These are phyloP conservation scores for Lasioglossum malachurum DNA, from an alignment of 2,888 invertebrate species.

Conservation along the genomic window DNA sequence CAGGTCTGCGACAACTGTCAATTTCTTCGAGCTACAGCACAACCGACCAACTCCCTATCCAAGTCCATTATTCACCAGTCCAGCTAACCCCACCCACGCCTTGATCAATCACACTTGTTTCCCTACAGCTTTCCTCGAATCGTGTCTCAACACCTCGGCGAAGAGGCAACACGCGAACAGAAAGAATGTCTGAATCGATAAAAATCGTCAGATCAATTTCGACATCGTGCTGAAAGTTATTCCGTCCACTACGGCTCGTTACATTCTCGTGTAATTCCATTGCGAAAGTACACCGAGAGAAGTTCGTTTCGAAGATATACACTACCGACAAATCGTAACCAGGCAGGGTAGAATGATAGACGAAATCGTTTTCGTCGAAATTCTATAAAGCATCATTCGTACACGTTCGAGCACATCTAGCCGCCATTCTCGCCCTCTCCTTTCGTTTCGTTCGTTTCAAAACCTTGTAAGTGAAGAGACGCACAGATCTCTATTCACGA, in stretches of 20 bases:
- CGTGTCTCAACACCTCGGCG: background rate
- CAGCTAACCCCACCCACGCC: background rate
- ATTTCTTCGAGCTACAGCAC: conserved; percentile 27
- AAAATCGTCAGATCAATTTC: background rate
- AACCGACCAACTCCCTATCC: conserved; percentile 12
- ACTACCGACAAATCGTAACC: background rate
- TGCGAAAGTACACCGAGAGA: background rate
- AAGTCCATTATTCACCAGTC: background rate
- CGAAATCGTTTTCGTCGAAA: background rate
- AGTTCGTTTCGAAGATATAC: background rate
- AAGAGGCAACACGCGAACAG: background rate
- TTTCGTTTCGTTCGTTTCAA: conserved; percentile 71
- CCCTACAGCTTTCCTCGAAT: background rate
- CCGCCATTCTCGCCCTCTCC: conserved; percentile 31
- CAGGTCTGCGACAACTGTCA: conserved; percentile 13
- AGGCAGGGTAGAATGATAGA: background rate
- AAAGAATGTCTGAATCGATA: background rate
- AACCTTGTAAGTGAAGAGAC: conserved; percentile 69
- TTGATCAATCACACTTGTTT: background rate
- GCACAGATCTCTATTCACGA: conserved; percentile 19
- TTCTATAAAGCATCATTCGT: background rate
- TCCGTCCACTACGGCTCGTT: background rate
- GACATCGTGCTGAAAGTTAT: background rate
- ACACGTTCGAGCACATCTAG: background rate
- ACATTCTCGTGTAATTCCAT: background rate